phyloP scores from a whole-genome alignment of 1,140 invertebrate species.

The Stegodyphus mimosarum region DNA sequence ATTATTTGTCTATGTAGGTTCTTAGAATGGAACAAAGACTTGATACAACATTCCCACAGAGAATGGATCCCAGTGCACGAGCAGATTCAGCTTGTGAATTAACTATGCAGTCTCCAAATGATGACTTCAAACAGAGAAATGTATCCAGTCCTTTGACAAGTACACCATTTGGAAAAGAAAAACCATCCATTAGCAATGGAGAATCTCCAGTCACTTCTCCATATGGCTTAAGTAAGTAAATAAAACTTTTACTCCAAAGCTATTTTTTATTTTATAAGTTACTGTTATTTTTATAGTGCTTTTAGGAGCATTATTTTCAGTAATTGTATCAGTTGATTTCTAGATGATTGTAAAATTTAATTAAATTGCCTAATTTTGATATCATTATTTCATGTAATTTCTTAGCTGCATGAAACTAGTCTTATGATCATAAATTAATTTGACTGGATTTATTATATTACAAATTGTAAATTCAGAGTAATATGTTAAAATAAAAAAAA shows the following conservation, averaged over 20 bases:
- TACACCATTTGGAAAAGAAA: conserved; percentile 56
- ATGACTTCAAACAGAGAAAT: conserved; percentile 46
- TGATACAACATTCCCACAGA: conserved; percentile 46
- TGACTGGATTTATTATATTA: too few relatives aligned
- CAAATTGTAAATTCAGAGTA: too few relatives aligned
- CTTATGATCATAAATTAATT: too few relatives aligned
- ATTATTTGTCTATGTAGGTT: conserved; percentile 44
- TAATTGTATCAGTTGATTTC: too few relatives aligned
- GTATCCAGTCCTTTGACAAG: conserved; percentile 35
- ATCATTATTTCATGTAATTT: too few relatives aligned
- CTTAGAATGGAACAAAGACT: conserved; percentile 63
- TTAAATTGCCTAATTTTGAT: too few relatives aligned
- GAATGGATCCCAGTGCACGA: conserved; percentile 53
- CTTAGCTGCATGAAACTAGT: too few relatives aligned
- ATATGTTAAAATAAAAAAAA: too few relatives aligned
- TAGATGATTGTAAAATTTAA: too few relatives aligned
- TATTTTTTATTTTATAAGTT: too few relatives aligned
- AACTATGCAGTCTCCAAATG: conserved; percentile 45
- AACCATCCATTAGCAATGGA: conserved; percentile 33
- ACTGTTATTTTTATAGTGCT: too few relatives aligned
- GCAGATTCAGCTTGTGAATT: conserved; percentile 62
- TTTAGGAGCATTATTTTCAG: too few relatives aligned
- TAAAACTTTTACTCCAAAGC: background rate
- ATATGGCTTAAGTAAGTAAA: conserved; percentile 44
- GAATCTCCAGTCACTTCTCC: conserved; percentile 48